phyloP scores from a whole-genome alignment of 2,113 vertebrate genomes.

The Nansenia antarctica region DNA sequence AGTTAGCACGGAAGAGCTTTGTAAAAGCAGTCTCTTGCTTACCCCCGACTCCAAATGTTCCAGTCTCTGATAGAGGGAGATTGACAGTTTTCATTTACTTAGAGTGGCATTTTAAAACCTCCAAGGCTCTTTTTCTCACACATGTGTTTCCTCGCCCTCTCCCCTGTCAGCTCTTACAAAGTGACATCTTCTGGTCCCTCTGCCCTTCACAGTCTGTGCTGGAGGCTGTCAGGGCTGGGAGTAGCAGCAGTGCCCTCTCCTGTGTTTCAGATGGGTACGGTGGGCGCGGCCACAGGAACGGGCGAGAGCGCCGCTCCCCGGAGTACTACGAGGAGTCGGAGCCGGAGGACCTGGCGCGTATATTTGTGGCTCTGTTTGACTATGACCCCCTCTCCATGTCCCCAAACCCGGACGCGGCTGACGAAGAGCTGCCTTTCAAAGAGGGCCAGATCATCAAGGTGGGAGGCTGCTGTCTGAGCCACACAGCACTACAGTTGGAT shows the following conservation, averaged over 20 bases:
- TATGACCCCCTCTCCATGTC: slow-evolving; percentile 97
- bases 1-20: not conserved
- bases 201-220: slow-evolving; percentile 47
- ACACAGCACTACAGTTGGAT: not conserved
- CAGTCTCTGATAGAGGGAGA: not conserved
- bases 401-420: slow-evolving; percentile 93
- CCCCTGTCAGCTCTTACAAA: slow-evolving; percentile 61
- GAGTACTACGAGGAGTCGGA: slow-evolving; percentile 92
- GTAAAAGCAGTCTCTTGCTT: slow-evolving; percentile 1
- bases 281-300: slow-evolving; percentile 61
- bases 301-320: slow-evolving; percentile 77
- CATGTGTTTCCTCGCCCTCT: slow-evolving; percentile 52
- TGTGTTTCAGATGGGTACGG: slow-evolving; percentile 83
- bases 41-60: too few relatives aligned
- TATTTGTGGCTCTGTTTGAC: slow-evolving; percentile 96
- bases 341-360: slow-evolving; percentile 83
- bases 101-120: not conserved
- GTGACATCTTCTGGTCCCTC: slow-evolving; percentile 62
- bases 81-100: not conserved
- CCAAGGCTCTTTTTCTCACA: slow-evolving; percentile 64
- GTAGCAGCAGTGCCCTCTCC: slow-evolving; percentile 70
- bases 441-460: slow-evolving; percentile 99
- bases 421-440: slow-evolving; percentile 95
- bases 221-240: slow-evolving; percentile 61
- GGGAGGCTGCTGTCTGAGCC: slow-evolving; percentile 3